Base-by-base conservation (phyloP, 2,797 vertebrate species). In the Eidolon dupreanum region DNA sequence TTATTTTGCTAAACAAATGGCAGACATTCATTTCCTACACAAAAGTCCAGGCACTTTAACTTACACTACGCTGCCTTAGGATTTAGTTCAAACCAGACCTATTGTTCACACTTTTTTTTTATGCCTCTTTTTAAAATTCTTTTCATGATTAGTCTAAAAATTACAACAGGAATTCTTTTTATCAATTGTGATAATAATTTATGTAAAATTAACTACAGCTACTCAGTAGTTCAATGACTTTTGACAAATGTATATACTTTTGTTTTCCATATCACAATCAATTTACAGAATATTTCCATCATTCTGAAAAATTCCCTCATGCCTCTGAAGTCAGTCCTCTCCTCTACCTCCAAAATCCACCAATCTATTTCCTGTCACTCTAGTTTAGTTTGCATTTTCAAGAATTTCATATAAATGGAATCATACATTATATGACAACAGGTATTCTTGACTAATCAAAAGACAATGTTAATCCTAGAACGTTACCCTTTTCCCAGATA, bases 61-160 rank as follows among this genome's bases (percentile, higher is more conserved):
- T 53, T 77, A 73, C 11, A 46, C 9, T 78, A 59, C 3, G 3
- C 8, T 73, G n/a, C 26, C 22, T 71, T 61, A 22, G 13, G 31
- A 46, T 79, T 81, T 38, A 81, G 38, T 63, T 84, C 82, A 90
- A 93, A 88, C 16, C 3, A n/a, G 0, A 49, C 24, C 46, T 70
- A 61, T n/a, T 36, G 0, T 3, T 19, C 12, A 12, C 0, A 46
- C 20, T 17, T 38, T 75, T 49, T 93, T 28, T 33, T 33, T 31
- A 16, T n/a, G 17, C 7, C 6, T 33, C 12, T 70, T 73, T 59
- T 90, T 57, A 46, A 63, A 51, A 89, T 86, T 85, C 36, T 95
- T 59, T 97, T 90, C 77, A 86, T 61, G 61, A 74, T 66, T 17
- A 61, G 33, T 65, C 22, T 77, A 92, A 86, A 85, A 89, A 71